Evolutionary conservation across 1,140 invertebrate species (phyloP).

Genomic region (Saccostrea cuccullata): DNA sequence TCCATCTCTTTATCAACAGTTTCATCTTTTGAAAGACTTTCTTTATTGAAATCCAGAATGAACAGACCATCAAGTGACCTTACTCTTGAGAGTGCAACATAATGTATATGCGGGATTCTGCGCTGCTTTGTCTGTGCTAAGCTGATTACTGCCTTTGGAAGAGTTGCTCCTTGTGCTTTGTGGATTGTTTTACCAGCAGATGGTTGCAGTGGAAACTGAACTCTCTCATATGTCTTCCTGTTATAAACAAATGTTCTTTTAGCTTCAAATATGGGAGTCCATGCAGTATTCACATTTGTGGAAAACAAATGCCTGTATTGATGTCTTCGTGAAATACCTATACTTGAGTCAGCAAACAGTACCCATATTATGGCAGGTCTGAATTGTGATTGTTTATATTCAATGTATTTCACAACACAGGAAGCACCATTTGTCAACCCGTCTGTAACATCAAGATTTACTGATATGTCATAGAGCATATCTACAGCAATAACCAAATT

Average conservation of each 20-base stretch:
- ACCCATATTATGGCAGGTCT: constrained; percentile 53
- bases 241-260: constrained; percentile 30
- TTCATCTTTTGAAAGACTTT: neutral
- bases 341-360: constrained; percentile 41
- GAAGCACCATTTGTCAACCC: too few relatives aligned
- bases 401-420: constrained; percentile 48
- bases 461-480: too few relatives aligned
- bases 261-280: constrained; percentile 47
- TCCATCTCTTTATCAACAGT: constrained; percentile 43
- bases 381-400: constrained; percentile 41
- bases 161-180: constrained; percentile 46
- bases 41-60: constrained; percentile 45
- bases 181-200: constrained; percentile 51
- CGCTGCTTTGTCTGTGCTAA: constrained; percentile 23
- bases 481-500: too few relatives aligned
- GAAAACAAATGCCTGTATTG: constrained; percentile 39
- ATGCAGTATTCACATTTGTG: constrained; percentile 10
- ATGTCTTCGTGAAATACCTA: constrained; percentile 38
- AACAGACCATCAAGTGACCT: constrained; percentile 12
- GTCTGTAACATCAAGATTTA: too few relatives aligned
- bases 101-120: constrained; percentile 49
- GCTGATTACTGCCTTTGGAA: constrained; percentile 38
- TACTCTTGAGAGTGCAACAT: constrained; percentile 51
- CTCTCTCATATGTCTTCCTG: constrained; percentile 45
- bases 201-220: constrained; percentile 46